These are phyloP conservation scores for Copidosoma aretas DNA, from an alignment of 2,888 invertebrate genomes.

Conservation along the genomic window DNA sequence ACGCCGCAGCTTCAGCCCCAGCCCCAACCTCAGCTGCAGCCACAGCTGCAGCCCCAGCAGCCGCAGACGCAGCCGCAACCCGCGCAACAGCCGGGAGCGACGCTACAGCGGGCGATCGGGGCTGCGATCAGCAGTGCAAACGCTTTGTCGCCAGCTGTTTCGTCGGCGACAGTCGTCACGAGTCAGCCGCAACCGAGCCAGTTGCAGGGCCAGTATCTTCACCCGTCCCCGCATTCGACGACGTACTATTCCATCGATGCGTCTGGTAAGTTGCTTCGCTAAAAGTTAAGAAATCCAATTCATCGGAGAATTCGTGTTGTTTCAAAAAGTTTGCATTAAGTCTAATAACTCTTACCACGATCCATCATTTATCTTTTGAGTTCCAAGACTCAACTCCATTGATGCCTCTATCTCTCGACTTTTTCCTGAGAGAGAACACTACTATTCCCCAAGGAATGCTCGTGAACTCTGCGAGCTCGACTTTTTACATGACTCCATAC, in stretches of 20 bases:
- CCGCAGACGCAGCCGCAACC: neutral
- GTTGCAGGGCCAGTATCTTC: conserved; percentile 54
- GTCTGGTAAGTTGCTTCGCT: conserved; percentile 49
- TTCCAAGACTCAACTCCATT: too few relatives aligned
- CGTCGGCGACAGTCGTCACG: conserved; percentile 37
- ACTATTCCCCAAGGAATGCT: too few relatives aligned
- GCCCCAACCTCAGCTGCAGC: conserved; percentile 6
- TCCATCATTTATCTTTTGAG: too few relatives aligned
- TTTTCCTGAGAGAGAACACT: too few relatives aligned
- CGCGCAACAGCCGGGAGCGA: conserved; percentile 11
- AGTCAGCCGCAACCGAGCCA: conserved; percentile 50
- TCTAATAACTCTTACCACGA: too few relatives aligned
- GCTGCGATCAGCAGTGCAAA: conserved; percentile 45
- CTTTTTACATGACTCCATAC: too few relatives aligned
- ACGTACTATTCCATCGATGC: conserved; percentile 58
- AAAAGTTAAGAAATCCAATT: too few relatives aligned
- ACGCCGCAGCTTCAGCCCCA: conserved; percentile 28
- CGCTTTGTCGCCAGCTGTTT: conserved; percentile 13
- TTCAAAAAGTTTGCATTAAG: too few relatives aligned
- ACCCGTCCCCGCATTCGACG: conserved; percentile 52
- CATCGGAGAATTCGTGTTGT: too few relatives aligned
- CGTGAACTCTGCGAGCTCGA: too few relatives aligned
- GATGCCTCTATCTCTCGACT: too few relatives aligned
- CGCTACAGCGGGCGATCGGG: conserved; percentile 28
- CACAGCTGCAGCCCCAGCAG: conserved; percentile 29